Conservation (phyloP, 1,140 invertebrate species). For the Drosophila melanica region DNA sequence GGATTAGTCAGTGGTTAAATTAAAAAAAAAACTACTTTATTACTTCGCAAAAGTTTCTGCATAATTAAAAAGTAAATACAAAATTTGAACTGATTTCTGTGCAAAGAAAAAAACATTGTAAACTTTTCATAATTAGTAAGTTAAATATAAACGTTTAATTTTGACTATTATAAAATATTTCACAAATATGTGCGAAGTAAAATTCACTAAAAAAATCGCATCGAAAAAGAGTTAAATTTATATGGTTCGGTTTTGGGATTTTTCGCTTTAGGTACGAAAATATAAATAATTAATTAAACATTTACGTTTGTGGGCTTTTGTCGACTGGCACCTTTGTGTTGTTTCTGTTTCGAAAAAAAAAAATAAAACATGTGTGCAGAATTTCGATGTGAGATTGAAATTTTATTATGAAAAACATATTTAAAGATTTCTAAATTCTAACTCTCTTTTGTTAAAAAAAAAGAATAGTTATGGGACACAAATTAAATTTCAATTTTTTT, state of each 20-base stretch:
- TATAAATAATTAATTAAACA: constrained; percentile 9
- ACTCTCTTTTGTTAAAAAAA: no score
- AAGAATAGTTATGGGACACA: no score
- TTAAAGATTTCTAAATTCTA: no score
- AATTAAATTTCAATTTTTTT: no score
- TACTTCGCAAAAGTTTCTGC: background rate
- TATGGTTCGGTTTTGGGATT: constrained; percentile 2
- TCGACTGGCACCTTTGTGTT: background rate
- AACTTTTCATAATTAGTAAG: constrained; percentile 66
- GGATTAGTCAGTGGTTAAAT: no score
- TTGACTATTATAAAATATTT: constrained; percentile 63
- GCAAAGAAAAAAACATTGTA: constrained; percentile 30
- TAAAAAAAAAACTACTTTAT: background rate
- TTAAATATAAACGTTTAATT: constrained; percentile 53
- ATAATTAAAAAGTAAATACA: constrained; percentile 15
- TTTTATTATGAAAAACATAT: no score
- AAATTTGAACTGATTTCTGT: constrained; percentile 19
- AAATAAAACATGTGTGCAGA: background rate
- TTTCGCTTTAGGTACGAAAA: constrained; percentile 19
- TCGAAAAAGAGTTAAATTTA: constrained; percentile 20
- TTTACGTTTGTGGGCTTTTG: background rate
- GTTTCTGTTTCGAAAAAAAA: background rate
- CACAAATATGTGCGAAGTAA: constrained; percentile 56
- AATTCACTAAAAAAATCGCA: constrained; percentile 36
- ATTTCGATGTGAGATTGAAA: no score